Evolutionary conservation across 2,888 invertebrate genomes (phyloP).

Genomic region (Thecocarcelia acutangulata): DNA sequence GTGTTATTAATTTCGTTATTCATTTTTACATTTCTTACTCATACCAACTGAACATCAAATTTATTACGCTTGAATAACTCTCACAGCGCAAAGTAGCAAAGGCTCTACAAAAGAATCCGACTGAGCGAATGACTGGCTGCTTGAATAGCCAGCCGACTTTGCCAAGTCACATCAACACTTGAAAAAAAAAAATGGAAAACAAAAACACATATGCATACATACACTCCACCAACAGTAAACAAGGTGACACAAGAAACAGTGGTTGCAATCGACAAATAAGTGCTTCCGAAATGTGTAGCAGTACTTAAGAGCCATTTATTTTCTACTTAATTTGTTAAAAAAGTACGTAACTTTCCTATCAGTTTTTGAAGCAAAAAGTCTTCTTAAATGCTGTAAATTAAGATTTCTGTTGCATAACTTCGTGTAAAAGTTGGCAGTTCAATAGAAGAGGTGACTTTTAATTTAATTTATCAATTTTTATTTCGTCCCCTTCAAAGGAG

Average conservation of each 20-base stretch:
- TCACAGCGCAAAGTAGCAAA: slow-evolving; percentile 47
- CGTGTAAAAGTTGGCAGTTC: no score
- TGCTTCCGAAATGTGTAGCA: no score
- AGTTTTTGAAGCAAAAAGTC: no score
- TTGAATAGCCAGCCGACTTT: slow-evolving; percentile 20
- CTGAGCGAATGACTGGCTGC: slow-evolving; percentile 1
- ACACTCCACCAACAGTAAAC: slow-evolving; percentile 6
- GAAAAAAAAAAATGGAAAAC: slow-evolving; percentile 21
- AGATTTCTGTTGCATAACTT: no score
- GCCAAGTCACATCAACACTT: slow-evolving; percentile 47
- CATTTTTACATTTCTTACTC: slow-evolving; percentile 23
- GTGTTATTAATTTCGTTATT: slow-evolving; percentile 54
- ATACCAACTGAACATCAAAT: slow-evolving; percentile 43
- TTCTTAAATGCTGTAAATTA: no score
- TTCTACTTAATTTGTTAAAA: no score
- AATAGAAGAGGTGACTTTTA: no score
- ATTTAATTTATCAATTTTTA: no score
- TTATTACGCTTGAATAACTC: slow-evolving; percentile 65
- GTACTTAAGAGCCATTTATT: no score
- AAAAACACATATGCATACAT: background rate
- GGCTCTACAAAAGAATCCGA: slow-evolving; percentile 13
- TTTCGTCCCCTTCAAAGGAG: no score
- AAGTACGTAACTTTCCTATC: no score
- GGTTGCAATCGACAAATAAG: no score
- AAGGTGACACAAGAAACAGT: background rate